A percentile compares a stretch with the other conserved stretches of the same genome.
phyloP scores from a whole-genome alignment of 2,888 invertebrate species.

The Dasypogon diadema region DNA sequence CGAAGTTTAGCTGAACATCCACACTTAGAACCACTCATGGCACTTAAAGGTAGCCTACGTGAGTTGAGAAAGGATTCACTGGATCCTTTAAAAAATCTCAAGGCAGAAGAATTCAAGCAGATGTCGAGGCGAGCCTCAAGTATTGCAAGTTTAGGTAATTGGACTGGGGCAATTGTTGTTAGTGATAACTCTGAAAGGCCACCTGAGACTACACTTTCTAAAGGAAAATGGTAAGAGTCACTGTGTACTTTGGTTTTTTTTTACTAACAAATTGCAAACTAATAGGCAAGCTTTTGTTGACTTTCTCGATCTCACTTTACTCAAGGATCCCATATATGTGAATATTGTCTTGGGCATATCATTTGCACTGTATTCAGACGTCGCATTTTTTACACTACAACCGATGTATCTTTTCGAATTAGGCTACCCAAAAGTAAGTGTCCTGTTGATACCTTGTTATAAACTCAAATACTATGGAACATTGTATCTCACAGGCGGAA shows the following conservation, averaged over 20 bases:
- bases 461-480: slow-evolving; percentile 13
- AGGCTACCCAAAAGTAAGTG: slow-evolving; percentile 63
- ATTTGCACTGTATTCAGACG: slow-evolving; percentile 77
- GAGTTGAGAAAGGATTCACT: background rate
- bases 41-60: slow-evolving; percentile 10
- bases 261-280: background rate
- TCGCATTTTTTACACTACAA: slow-evolving; percentile 77
- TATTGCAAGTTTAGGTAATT: slow-evolving; percentile 67
- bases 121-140: slow-evolving; percentile 62
- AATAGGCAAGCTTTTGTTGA: slow-evolving; percentile 72
- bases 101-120: slow-evolving; percentile 40
- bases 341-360: slow-evolving; percentile 79
- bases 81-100: slow-evolving; percentile 34
- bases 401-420: slow-evolving; percentile 71
- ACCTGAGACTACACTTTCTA: slow-evolving; percentile 59
- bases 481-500: slow-evolving; percentile 68
- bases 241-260: slow-evolving; percentile 5
- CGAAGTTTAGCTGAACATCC: slow-evolving; percentile 10
- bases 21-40: slow-evolving; percentile 52
- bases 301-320: slow-evolving; percentile 73
- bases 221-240: slow-evolving; percentile 51
- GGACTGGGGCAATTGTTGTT: slow-evolving; percentile 65
- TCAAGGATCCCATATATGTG: slow-evolving; percentile 75
- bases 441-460: no score
- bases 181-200: slow-evolving; percentile 62